Conservation (phyloP, 2,113 vertebrate genomes). For the Daboia siamensis region DNA sequence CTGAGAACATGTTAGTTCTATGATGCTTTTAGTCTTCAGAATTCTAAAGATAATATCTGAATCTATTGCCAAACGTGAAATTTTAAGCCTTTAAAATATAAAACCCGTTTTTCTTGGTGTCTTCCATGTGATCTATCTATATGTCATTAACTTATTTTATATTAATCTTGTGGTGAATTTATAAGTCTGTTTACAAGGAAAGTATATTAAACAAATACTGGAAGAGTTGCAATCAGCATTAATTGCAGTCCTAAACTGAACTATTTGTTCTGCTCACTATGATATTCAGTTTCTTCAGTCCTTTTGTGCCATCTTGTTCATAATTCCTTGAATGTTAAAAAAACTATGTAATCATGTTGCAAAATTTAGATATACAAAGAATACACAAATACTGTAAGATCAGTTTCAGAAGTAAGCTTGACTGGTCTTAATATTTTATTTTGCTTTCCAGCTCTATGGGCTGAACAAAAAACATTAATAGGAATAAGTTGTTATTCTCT, state of each 20-base stretch:
- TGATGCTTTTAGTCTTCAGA: conserved; percentile 30
- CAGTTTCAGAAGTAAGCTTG: conserved; percentile 7
- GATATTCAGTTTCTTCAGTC: not conserved
- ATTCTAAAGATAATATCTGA: conserved; percentile 43
- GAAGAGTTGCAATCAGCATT: conserved; percentile 13
- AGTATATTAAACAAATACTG: conserved; percentile 2
- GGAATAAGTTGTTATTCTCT: not conserved
- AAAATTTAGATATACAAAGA: not conserved
- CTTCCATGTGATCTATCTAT: conserved; percentile 54
- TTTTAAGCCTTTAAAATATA: conserved; percentile 59
- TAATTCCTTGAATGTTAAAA: not conserved
- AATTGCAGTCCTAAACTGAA: not conserved
- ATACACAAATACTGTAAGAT: not conserved
- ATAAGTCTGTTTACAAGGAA: conserved; percentile 47
- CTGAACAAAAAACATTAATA: not conserved
- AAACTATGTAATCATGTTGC: conserved; percentile 4
- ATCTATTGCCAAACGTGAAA: conserved; percentile 48
- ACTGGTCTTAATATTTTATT: not conserved
- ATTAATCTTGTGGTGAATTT: conserved; percentile 53
- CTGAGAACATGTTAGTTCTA: conserved; percentile 7
- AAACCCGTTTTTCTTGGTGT: conserved; percentile 49
- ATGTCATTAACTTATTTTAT: conserved; percentile 56
- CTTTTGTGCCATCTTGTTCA: not conserved
- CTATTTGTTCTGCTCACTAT: not conserved
- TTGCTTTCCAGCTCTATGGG: not conserved